Evolutionary conservation across 2,113 vertebrate species (phyloP), one percentile per base, ranked within the genome.

Genomic region (Narcine bancroftii): DNA sequence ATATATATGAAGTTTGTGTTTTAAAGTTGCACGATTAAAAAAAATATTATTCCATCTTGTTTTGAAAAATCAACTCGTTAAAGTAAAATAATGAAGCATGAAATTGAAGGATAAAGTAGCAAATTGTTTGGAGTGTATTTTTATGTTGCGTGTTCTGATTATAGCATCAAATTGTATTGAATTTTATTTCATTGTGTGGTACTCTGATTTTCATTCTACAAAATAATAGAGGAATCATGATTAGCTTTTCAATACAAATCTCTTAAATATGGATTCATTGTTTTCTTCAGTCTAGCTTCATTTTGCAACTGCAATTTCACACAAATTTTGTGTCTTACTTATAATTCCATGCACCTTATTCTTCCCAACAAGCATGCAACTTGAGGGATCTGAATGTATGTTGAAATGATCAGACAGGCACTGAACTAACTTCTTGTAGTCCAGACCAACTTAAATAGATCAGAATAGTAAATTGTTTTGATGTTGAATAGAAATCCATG

Each of bases 281-380:
- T 71, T 69, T 91, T 47, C 39, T 91, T 91, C 42, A 66, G 42
- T 33, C 26, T 69, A 91, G 47, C 89, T 91, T 42, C 36, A 45
- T 21, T 69, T 89, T 91, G 21, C 65, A 69, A 91, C 36, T 71
- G 10, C 89, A 91, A 71, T 91, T 91, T 91, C 65, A 91, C 63
- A 69, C 65, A 91, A 91, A 91, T 91, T 29, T 91, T 6, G 21
- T 47, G 17, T 42, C 39, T 69, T 69, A 42, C 71, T 91, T 91
- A 91, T 91, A 36, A 91, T 91, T 91, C 42, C 89, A 17, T 71
- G 69, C 26, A 17, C 65, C 10, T 13, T 91, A 91, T 69, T 91
- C 89, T 91, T 91, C 63, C 66, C 39, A 66, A 45, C 24, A 29
- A 33, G 89, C 89, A 66, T 69, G 63, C 89, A 91, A 10, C 65